Evolutionary conservation across 2,888 invertebrate species (phyloP).

Genomic region (Drosophila siamana): DNA sequence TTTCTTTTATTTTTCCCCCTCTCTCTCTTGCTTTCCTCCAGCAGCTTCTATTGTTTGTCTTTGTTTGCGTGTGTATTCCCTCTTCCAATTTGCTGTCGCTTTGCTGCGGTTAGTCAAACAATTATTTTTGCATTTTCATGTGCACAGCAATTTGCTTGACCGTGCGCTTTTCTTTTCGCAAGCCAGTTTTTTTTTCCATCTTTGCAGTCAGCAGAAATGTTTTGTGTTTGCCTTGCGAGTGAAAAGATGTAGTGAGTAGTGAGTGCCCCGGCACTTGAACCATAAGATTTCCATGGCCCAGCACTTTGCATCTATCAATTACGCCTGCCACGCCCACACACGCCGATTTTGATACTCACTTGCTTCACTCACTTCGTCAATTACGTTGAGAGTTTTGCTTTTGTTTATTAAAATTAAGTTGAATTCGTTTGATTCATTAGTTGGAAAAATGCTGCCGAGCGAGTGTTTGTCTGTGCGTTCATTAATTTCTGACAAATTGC

Average conservation of each 20-base stretch:
- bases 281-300: conserved; percentile 16
- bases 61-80: conserved; percentile 4
- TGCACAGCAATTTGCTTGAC: conserved; percentile 22
- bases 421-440: conserved; percentile 42
- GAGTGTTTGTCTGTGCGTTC: not conserved
- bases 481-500: conserved; percentile 26
- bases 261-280: conserved; percentile 24
- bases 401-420: conserved; percentile 39
- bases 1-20: conserved; percentile 3
- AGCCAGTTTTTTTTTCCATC: not conserved
- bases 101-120: conserved; percentile 63
- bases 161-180: conserved; percentile 14
- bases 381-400: conserved; percentile 24
- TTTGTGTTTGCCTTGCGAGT: conserved; percentile 19
- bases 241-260: conserved; percentile 22
- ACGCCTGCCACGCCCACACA: not conserved
- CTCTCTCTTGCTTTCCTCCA: not conserved
- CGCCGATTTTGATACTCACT: not conserved
- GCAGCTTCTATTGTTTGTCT: conserved; percentile 8
- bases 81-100: conserved; percentile 55
- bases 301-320: conserved; percentile 22
- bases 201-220: conserved; percentile 19
- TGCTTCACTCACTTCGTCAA: conserved; percentile 10
- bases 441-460: conserved; percentile 5
- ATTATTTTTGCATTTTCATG: conserved; percentile 65